Conservation (phyloP, 1,140 invertebrate genomes). For the Aphelinus atriplicis region DNA sequence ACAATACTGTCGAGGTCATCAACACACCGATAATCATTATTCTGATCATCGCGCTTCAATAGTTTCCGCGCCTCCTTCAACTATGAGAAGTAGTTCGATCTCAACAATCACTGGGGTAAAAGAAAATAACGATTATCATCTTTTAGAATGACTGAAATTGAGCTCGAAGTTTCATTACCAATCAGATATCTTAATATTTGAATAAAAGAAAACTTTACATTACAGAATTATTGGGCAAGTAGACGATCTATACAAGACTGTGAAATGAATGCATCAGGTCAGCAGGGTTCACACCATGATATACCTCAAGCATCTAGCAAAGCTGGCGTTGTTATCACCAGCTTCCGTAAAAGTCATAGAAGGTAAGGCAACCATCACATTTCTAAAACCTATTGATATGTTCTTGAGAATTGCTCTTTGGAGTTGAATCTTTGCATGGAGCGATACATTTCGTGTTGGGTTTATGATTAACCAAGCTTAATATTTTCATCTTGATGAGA, state of each 20-base stretch:
- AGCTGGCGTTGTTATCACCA: constrained; percentile 93
- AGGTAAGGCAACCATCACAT: constrained; percentile 68
- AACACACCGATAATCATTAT: constrained; percentile 24
- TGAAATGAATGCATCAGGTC: constrained; percentile 57
- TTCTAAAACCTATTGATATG: neutral
- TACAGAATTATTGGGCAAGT: constrained; percentile 62
- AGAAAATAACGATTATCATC: neutral
- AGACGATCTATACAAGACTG: constrained; percentile 65
- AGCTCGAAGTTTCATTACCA: no score
- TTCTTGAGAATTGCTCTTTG: no score
- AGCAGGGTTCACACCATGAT: constrained; percentile 70
- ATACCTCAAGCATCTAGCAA: constrained; percentile 72
- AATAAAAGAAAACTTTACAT: neutral
- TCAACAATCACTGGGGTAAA: constrained; percentile 43
- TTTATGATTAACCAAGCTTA: no score
- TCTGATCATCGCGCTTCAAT: constrained; percentile 52
- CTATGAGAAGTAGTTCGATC: constrained; percentile 52
- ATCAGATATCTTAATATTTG: no score
- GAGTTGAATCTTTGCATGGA: no score
- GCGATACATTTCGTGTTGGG: no score
- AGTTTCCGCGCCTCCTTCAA: constrained; percentile 48
- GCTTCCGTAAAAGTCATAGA: constrained; percentile 87
- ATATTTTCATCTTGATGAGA: no score
- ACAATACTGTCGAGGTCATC: neutral
- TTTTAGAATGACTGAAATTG: no score